Evolutionary conservation across 2,797 vertebrate genomes (phyloP), one percentile per base, ranked within the genome.

Genomic region (Brachyrhaphis roseni): DNA sequence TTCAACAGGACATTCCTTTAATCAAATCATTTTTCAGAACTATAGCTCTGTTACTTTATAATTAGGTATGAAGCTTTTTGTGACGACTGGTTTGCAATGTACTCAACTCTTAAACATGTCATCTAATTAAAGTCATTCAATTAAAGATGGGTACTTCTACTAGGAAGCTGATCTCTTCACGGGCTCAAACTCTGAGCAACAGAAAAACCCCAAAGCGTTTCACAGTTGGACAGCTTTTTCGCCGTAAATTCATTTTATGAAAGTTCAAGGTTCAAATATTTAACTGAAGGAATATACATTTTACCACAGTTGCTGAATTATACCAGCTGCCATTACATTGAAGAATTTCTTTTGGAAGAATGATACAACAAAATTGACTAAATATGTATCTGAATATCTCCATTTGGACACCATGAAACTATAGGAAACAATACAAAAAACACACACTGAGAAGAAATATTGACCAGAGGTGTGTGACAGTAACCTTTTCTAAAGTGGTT

Each of bases 1-100:
- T 85, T 66, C 7, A n/a, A 71, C 76, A 55, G 20, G 34, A 23
- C 64, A 57, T 85, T 72, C 51, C 72, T 49, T 15, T 70, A 59
- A 72, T 62, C 41, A 59, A 55, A n/a, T 76, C 5, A 64, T 76
- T 75, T 74, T 76, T 78, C 76, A 82, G 74, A 80, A 86, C 68
- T 80, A 76, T 13, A 47, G 74, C 62, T 49, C 75, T 0, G 70
- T 82, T 77, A 80, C 45, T 64, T 80, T 68, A 57, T 80, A 78
- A 84, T 53, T 76, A 20, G 73, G 47, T 66, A 39, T 77, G 53
- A 80, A 75, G 57, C 59, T 78, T 76, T 74, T 23, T 41, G 46
- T 71, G 26, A 73, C 57, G 31, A 79, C 18, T 85, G 55, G 28
- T 31, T 59, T 59, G 47, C 82, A 79, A 78, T 77, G 34, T 78